Base-by-base conservation (phyloP, 2,113 vertebrate species). In the Corapipo altera region DNA sequence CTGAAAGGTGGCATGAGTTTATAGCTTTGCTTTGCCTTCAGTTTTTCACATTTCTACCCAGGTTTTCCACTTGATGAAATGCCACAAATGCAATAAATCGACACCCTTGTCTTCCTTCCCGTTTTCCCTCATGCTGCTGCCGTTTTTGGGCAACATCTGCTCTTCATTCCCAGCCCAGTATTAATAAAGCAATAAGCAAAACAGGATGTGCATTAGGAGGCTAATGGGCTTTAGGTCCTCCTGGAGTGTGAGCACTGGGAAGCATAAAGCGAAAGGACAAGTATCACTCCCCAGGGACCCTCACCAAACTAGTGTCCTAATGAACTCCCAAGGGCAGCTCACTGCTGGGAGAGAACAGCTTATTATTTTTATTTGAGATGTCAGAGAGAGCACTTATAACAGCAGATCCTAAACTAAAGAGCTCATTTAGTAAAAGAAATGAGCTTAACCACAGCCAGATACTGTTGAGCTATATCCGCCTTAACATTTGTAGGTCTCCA, bases 161-260 rank as follows among this genome's bases (percentile, higher is more conserved):
- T 91, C 62, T 67, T 94, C 79, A 46, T 93, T 94, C 41, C 43
- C 52, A 92, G 37, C 32, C 58, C 83, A 91, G 30, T 89, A 86
- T 67, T 92, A 93, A 78, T 71, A 96, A 90, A 95, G 70, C 75
- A 90, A 62, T 94, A 78, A 85, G 57, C 73, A 93, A 92, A 93
- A 75, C 72, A 86, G 79, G 65, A 86, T 94, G 90, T 86, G 55
- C 82, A 54, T 78, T 93, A 92, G 18, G 49, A 94, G 44, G 12
- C 80, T 93, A 85, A 84, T 91, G 77, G 83, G 87, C 72, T 93
- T 82, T 20, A 41, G 71, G 79, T 77, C 88, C 57, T 96, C 37
- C 77, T 46, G n/a, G 69, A 88, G 55, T 0, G 0, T 30, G 20
- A 94, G 57, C n/a, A 3, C 0, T 84, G 65, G 57, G 78, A 84